These are phyloP conservation scores for pig (Sus scrofa) DNA, from an alignment of 2,113 vertebrate species.

Conservation along the genomic window T2T-Sscrofa CM000814.6:63568001-63568500, in stretches of 20 bases:
- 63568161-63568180: neutral
- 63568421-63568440: neutral
- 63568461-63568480: neutral
- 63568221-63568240: neutral
- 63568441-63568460: neutral
- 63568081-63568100: neutral
- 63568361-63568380: neutral
- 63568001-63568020: neutral
- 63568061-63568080: too few species aligned
- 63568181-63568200: neutral
- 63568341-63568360: neutral
- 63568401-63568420: neutral
- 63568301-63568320: neutral
- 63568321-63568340: accelerated
- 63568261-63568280: neutral
- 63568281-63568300: neutral
- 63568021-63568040: accelerated
- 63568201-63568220: neutral
- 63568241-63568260: neutral
- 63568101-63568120: neutral
- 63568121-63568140: neutral
- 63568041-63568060: accelerated
- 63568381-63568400: neutral
- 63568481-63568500: neutral
- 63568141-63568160: neutral